Conservation (phyloP, 2,888 invertebrate genomes). For the Agriopis leucophaearia region DNA sequence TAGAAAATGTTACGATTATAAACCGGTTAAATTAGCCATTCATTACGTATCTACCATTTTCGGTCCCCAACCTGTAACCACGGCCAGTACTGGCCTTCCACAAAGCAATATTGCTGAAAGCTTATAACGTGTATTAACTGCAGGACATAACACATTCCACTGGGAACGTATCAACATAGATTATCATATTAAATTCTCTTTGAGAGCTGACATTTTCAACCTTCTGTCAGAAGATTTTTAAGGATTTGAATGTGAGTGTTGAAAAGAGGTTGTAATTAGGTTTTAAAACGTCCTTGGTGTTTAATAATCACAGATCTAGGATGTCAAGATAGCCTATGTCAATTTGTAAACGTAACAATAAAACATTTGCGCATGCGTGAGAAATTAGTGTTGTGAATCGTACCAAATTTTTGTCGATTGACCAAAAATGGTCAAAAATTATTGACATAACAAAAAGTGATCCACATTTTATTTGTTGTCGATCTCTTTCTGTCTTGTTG, state of each 20-base stretch:
- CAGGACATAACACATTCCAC: slow-evolving; percentile 46
- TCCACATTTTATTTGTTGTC: too few relatives aligned
- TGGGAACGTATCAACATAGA: slow-evolving; percentile 38
- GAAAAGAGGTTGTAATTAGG: too few relatives aligned
- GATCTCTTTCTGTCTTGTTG: too few relatives aligned
- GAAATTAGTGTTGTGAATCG: too few relatives aligned
- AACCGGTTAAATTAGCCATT: not conserved
- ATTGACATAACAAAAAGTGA: too few relatives aligned
- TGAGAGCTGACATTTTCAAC: slow-evolving; percentile 26
- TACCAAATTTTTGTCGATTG: too few relatives aligned
- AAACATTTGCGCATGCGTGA: too few relatives aligned
- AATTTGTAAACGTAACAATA: too few relatives aligned
- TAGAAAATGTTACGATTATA: not conserved
- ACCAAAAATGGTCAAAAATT: too few relatives aligned
- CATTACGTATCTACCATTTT: not conserved
- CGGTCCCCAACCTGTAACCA: slow-evolving; percentile 57
- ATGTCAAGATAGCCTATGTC: too few relatives aligned
- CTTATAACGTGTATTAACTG: slow-evolving; percentile 73
- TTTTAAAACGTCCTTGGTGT: too few relatives aligned
- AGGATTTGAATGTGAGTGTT: not conserved
- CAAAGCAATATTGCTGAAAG: slow-evolving; percentile 81
- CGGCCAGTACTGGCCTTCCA: slow-evolving; percentile 70
- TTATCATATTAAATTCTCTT: slow-evolving; percentile 40
- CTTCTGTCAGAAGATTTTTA: not conserved
- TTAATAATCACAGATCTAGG: too few relatives aligned